Base-by-base conservation (phyloP, 2,888 invertebrate genomes). In the Pilophorus perplexus region DNA sequence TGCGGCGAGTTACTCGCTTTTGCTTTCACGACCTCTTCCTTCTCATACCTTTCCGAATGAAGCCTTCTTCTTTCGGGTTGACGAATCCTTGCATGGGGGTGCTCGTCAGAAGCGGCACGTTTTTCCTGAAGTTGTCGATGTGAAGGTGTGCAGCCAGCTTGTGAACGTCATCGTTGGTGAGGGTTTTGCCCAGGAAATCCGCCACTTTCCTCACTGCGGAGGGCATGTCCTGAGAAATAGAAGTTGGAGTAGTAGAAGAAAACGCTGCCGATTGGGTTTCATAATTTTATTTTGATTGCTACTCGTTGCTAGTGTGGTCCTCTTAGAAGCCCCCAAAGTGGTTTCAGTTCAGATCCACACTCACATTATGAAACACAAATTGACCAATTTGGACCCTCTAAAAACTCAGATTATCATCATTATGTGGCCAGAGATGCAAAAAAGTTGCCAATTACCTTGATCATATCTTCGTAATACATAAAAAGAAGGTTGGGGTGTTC, bases 111-210 rank as follows among this genome's bases (percentile, higher is more conserved):
- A 92, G 87, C 4, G 88, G 85, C 52, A 85, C 83, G 78, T 94
- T 94, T 12, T 84, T 81, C 71, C 87, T 86, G 79, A 96, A 95
- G 75, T 85, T 89, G 8, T 86, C 82, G 70, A 96, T 90, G 73
- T 85, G 83, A 68, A 94, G 83, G 75, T 93, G 90, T 5, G 86
- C 77, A 8, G 83, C 81, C 2, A 95, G 78, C 18, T 78, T 77
- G 0, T 78, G 74, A 0, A 90, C 75, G 74, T 90, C 81, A 18
- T 83, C 80, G 0, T 80, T 78, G 0, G 79, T 79, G 67, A 84
- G 80, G 0, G 76, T 73, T 74, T 85, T 85, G 42, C 78, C 80
- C 33, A 89, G 78, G 74, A 90, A 90, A 0, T 79, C 74, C 0
- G 83, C 80, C 0, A 89, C 80, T 69, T 82, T 81, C 20, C 77